phyloP scores from a whole-genome alignment of 92 coral and sea anemone species.

The Zoanthus solanderi region DNA sequence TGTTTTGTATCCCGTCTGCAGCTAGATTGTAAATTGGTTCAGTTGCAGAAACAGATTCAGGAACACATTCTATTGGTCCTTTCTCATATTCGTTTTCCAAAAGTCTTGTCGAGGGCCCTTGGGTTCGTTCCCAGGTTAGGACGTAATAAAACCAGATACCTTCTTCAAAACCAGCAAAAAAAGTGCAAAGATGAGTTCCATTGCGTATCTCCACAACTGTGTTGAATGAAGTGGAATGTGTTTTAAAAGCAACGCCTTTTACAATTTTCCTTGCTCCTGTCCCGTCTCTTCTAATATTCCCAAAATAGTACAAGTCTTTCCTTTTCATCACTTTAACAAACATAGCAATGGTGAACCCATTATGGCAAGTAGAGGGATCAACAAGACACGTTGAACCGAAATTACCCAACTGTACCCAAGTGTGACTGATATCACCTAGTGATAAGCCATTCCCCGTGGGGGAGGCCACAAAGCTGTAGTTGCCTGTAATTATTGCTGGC shows the following conservation, averaged over 20 bases:
- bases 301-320: not conserved
- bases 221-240: not conserved
- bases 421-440: not conserved
- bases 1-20: not conserved
- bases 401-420: conserved; percentile 25
- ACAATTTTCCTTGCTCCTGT: not conserved
- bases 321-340: conserved; percentile 28
- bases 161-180: not conserved
- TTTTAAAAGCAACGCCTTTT: conserved; percentile 17
- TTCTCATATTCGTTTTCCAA: not conserved
- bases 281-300: conserved; percentile 3
- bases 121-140: conserved; percentile 30
- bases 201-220: conserved; percentile 11
- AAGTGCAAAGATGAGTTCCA: conserved; percentile 25
- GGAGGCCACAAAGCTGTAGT: not conserved
- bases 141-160: conserved; percentile 28
- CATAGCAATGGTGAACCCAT: conserved; percentile 37
- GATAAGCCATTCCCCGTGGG: conserved; percentile 38
- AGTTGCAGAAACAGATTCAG: not conserved
- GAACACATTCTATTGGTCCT: not conserved
- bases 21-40: conserved; percentile 30
- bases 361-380: conserved; percentile 38
- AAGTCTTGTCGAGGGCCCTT: not conserved
- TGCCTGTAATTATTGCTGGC: not conserved
- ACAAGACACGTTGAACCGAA: conserved; percentile 26